phyloP scores from a whole-genome alignment of 2,888 invertebrate species.

The Achlya flavicornis region DNA sequence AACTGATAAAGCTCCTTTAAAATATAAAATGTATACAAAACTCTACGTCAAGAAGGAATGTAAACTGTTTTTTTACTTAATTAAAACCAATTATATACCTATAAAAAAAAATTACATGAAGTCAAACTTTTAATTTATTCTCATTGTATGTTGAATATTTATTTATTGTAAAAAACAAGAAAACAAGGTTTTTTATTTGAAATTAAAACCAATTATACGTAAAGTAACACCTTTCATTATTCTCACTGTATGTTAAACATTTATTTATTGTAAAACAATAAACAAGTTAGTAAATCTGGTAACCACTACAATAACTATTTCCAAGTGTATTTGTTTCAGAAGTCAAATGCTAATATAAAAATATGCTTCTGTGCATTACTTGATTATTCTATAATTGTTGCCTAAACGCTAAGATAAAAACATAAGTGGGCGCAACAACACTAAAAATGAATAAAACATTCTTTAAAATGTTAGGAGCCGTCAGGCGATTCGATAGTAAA shows the following conservation, averaged over 20 bases:
- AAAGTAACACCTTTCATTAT: slow-evolving; percentile 9
- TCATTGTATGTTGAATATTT: background rate
- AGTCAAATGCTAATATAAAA: background rate
- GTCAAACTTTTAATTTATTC: slow-evolving; percentile 6
- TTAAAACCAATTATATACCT: slow-evolving; percentile 32
- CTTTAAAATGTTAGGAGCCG: background rate
- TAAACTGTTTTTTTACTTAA: slow-evolving; percentile 25
- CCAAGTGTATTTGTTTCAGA: background rate
- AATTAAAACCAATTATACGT: slow-evolving; percentile 30
- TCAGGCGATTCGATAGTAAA: background rate
- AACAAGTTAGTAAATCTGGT: slow-evolving; percentile 6
- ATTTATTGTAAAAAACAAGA: no score
- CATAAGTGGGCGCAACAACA: background rate
- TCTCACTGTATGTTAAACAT: background rate
- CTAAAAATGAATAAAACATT: background rate
- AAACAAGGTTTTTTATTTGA: slow-evolving; percentile 14
- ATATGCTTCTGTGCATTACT: background rate
- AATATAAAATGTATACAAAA: slow-evolving; percentile 11
- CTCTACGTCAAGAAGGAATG: slow-evolving; percentile 36
- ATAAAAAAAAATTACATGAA: slow-evolving; percentile 26
- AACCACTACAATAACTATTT: background rate
- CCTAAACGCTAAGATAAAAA: background rate
- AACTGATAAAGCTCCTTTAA: background rate
- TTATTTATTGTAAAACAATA: background rate
- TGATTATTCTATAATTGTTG: slow-evolving; percentile 7